These are phyloP conservation scores for Erebia aethiops DNA, from an alignment of 2,888 invertebrate genomes.

Conservation along the genomic window DNA sequence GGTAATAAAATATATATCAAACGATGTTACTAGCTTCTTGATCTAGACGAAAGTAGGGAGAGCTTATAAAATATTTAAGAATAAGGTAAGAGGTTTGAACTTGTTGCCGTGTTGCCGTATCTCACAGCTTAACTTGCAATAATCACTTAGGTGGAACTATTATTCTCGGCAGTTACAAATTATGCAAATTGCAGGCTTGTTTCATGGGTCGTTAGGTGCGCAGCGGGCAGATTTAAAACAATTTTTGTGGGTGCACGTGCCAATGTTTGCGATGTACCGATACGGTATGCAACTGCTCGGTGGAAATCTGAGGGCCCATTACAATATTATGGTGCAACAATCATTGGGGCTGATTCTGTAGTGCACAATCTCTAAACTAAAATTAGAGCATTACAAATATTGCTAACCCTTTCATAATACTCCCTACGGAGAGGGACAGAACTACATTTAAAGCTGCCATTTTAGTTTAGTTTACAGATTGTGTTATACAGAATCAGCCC, in stretches of 20 bases:
- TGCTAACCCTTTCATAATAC: no score
- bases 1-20: background rate
- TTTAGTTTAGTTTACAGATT: no score
- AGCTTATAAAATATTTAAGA: constrained; percentile 15
- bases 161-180: constrained; percentile 44
- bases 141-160: constrained; percentile 42
- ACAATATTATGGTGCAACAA: no score
- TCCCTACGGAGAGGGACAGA: no score
- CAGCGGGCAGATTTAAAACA: constrained; percentile 57
- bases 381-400: no score
- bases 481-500: no score
- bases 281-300: constrained; percentile 47
- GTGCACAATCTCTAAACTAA: no score
- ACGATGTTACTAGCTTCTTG: background rate
- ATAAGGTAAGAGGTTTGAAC: constrained; percentile 19
- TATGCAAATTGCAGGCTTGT: constrained; percentile 51
- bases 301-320: constrained; percentile 38
- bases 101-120: constrained; percentile 36
- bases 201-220: constrained; percentile 45
- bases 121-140: constrained; percentile 39
- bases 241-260: constrained; percentile 59
- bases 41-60: no score
- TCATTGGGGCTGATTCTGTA: no score
- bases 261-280: constrained; percentile 55
- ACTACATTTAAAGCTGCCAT: no score